Evolutionary conservation across 1,140 invertebrate genomes (phyloP), one percentile per base, ranked within the genome.

Genomic region (Magallana gigas): DNA sequence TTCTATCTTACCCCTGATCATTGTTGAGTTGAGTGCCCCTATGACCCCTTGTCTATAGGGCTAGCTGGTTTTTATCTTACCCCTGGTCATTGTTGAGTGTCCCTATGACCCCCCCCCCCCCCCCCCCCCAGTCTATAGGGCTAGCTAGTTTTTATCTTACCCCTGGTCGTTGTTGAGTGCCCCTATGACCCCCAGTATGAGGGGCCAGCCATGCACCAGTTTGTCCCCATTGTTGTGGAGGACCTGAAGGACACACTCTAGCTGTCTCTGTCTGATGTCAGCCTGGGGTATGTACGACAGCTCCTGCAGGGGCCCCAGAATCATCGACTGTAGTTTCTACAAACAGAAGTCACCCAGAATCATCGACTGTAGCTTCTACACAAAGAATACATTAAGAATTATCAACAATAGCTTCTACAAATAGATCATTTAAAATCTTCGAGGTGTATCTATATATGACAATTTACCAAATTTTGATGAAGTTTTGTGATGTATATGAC

Each of bases 191-290:
- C 97, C 97, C 81, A 99, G 96, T 85, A 99, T 97, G 81, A 98
- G 96, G 48, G 98, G 98, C 98, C 98, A 99, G 57, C 98, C 98
- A 94, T 98, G 97, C 18, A 97, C 97, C 16, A 99, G 95, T 81
- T 97, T 97, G 93, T 99, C 98, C 3, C 98, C 98, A 92, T 97
- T 97, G 80, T 97, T 97, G 95, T 99, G 98, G 36, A 99, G 96
- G 89, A 99, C 97, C 93, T 98, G 97, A 58, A 99, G 96, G 11
- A 98, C 97, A 94, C 98, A 99, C 92, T 99, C 98, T 87, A 99
- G 95, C 95, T 99, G 99, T 85, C 98, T 96, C 93, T 98, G 98
- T 88, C 98, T 96, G 16, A 99, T 98, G 96, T 99, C 98, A 62
- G 97, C 97, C 94, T 98, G 98, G 85, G 97, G 96, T 76, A 99